Evolutionary conservation across 2,797 vertebrate genomes (phyloP), one percentile per base, ranked within the genome.

Genomic region (Helostoma temminkii): DNA sequence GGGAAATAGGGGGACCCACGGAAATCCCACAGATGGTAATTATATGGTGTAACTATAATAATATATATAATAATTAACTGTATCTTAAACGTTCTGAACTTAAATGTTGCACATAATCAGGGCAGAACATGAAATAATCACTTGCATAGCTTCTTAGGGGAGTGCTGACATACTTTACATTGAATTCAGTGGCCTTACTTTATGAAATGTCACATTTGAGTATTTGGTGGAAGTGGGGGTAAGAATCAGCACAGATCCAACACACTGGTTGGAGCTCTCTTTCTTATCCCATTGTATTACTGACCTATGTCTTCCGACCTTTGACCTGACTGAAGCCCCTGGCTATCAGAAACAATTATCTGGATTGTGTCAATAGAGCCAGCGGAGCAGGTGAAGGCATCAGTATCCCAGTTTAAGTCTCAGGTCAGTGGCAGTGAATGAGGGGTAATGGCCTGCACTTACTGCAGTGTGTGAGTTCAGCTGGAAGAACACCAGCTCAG

Each of bases 321-420:
- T 6, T 63, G 78, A 68, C 77, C 78, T 50, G 22, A 45, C 46
- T 49, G 56, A 75, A 81, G 61, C 72, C 76, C 54, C 70, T 4
- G 64, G 57, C 87, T 61, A 88, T 87, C 79, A 75, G 42, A 66
- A 66, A 73, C 84, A 84, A 88, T 89, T 88, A 88, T 76, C 71
- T 39, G 64, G 56, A 82, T 82, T 26, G 83, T 66, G 68, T 90
- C 84, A 90, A 82, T 76, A 45, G 66, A 74, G 65, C 73, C 62
- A 81, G 71, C 74, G 77, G 61, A 73, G 86, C 80, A 78, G 82
- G 77, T 69, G 71, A 77, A 71, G 72, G 65, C 70, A 59, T 75
- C 62, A 30, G 52, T 63, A 64, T 74, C 55, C 46, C 37, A 53
- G 63, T 70, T 39, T 58, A 80, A 73, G 57, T 69, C 74, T 55